These are phyloP conservation scores for Eilema sororculum DNA, from an alignment of 2,888 invertebrate genomes.

Conservation along the genomic window DNA sequence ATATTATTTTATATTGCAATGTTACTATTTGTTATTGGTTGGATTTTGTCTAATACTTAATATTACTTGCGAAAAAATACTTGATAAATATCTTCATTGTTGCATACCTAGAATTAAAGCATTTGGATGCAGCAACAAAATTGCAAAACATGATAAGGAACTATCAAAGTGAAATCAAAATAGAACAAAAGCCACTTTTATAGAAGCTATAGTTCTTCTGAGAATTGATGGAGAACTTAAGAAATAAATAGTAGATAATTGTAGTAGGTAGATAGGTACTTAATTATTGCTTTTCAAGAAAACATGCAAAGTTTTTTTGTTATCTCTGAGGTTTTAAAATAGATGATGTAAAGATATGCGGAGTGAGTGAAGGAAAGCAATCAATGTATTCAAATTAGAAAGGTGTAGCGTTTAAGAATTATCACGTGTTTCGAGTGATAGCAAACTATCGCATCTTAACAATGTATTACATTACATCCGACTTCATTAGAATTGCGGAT, in stretches of 20 bases:
- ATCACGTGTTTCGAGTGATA: constrained; percentile 46
- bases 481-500: constrained; percentile 21
- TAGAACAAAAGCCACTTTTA: too few species aligned
- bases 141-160: too few species aligned
- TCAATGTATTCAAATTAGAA: constrained; percentile 63
- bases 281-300: neutral
- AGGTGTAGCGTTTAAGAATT: constrained; percentile 52
- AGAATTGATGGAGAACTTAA: neutral
- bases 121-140: too few species aligned
- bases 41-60: neutral
- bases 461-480: constrained; percentile 36
- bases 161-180: too few species aligned
- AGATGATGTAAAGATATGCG: constrained; percentile 49
- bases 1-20: neutral
- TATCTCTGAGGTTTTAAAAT: neutral
- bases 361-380: constrained; percentile 47
- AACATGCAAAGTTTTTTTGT: neutral
- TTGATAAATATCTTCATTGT: too few species aligned
- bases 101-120: too few species aligned
- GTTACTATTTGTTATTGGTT: neutral
- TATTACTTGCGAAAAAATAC: too few species aligned
- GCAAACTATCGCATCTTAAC: constrained; percentile 44
- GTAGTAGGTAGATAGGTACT: too few species aligned
- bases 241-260: too few species aligned
- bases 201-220: too few species aligned